A percentile compares a stretch with the other conserved stretches of the same genome.
Conservation (phyloP, 2,113 vertebrate genomes). For the Bolborhynchus lineola region DNA sequence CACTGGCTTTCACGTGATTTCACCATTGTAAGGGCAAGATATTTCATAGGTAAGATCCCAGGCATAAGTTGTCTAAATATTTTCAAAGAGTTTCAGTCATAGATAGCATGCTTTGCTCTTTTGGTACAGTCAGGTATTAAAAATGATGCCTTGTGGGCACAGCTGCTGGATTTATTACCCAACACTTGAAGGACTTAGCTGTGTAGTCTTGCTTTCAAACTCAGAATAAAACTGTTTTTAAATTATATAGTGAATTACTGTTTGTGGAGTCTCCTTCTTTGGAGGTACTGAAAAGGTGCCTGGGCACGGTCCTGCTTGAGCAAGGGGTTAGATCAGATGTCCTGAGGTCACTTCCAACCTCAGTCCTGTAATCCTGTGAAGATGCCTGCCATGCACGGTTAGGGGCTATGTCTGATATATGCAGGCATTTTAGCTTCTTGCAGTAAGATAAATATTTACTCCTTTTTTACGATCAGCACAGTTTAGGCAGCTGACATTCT, state of each 20-base stretch:
- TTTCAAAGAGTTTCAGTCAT: neutral
- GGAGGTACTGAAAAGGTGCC: neutral
- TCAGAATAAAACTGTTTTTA: neutral
- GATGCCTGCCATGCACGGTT: neutral
- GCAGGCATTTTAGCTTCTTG: neutral
- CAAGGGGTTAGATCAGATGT: fast-evolving
- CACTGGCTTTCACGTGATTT: neutral
- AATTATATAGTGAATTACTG: neutral
- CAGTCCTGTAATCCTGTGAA: neutral
- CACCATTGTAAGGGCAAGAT: neutral
- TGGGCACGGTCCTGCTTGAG: neutral
- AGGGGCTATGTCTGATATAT: neutral
- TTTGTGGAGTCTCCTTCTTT: neutral
- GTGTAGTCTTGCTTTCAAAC: neutral
- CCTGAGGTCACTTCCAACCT: neutral
- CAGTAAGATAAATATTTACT: neutral
- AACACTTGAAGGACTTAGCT: neutral
- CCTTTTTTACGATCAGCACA: fast-evolving
- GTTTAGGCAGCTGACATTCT: neutral
- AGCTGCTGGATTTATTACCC: neutral
- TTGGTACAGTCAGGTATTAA: neutral
- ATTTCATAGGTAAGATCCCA: neutral
- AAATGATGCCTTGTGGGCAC: neutral
- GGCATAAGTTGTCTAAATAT: neutral
- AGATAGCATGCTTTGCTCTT: neutral